Evolutionary conservation across 2,888 invertebrate genomes (phyloP).

Genomic region (Stenolophus ochropezus): DNA sequence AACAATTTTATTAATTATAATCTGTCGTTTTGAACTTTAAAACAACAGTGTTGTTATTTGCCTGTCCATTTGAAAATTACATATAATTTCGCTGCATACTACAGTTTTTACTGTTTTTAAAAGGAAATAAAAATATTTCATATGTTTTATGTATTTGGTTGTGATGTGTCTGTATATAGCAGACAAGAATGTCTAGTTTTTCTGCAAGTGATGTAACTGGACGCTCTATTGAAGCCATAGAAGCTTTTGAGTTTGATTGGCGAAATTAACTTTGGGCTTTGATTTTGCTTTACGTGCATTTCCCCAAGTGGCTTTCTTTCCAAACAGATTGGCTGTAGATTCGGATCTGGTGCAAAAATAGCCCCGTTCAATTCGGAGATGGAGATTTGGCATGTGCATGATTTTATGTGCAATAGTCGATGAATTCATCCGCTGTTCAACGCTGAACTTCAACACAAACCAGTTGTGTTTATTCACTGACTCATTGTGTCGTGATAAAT

Average conservation of each 20-base stretch:
- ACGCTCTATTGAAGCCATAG: too few relatives aligned
- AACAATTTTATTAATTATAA: too few relatives aligned
- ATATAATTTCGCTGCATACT: too few relatives aligned
- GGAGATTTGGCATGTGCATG: conserved; percentile 12
- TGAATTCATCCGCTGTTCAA: neutral
- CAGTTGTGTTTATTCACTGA: conserved; percentile 8
- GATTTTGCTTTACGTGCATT: neutral
- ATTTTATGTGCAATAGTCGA: conserved; percentile 9
- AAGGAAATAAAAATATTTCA: too few relatives aligned
- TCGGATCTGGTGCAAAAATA: conserved; percentile 13
- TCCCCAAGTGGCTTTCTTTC: neutral
- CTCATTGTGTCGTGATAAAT: neutral
- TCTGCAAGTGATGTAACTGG: neutral
- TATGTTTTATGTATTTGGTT: too few relatives aligned
- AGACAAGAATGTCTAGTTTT: neutral
- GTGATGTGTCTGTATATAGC: too few relatives aligned
- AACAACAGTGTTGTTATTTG: too few relatives aligned
- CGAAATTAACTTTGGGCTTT: neutral
- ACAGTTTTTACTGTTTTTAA: too few relatives aligned
- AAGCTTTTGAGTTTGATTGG: neutral
- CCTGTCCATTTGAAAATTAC: too few relatives aligned
- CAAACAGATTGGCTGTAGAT: conserved; percentile 13
- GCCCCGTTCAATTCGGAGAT: neutral
- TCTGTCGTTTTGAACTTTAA: too few relatives aligned
- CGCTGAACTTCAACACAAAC: conserved; percentile 3